Evolutionary conservation across 92 coral and sea anemone species (phyloP), one percentile per base, ranked within the genome.

Genomic region (Umimayanthus kanabou): DNA sequence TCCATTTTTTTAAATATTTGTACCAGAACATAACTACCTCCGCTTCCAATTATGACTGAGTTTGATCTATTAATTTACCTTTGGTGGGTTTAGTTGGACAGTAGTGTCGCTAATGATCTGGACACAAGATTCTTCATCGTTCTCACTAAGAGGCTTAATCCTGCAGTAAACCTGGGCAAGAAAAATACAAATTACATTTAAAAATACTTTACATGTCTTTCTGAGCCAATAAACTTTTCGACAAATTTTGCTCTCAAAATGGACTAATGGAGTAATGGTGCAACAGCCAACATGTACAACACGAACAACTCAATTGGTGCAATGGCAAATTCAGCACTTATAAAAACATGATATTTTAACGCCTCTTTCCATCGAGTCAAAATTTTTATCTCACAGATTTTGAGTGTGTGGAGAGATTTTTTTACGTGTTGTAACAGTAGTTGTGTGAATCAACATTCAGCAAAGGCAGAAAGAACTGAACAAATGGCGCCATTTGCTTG

Each of bases 41-140:
- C 22, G 23, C 26, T 20, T 61, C 26, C 1, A 2, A 13, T 13
- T 53, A 14, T 15, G 58, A 53, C 14, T 53, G 18, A 53, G 58
- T 53, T 3, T 8, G 7, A 61, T 30, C 64, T 70, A 42, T 7
- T 33, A 33, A 33, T 33, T 33, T 92, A 97, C 99, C 93, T 94
- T 94, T 77, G 99, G 99, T 15, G 99, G 98, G 20, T 93, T 95
- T 64, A 97, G 93, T 70, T 97, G 98, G 40, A 97, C 88, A 37
- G 90, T 49, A 25, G 93, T 93, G 8, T 90, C 89, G 49, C 93
- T 95, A 33, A 94, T 85, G 61, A 97, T 94, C 77, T 92, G 94
- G 2, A 97, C 97, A 86, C 99, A 97, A 47, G 97, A 90, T 77
- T 95, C 99, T 90, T 93, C 96, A 72, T 97, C 99, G 85, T 97